Evolutionary conservation across 2,113 vertebrate genomes (phyloP).

Genomic region (Naja naja): DNA sequence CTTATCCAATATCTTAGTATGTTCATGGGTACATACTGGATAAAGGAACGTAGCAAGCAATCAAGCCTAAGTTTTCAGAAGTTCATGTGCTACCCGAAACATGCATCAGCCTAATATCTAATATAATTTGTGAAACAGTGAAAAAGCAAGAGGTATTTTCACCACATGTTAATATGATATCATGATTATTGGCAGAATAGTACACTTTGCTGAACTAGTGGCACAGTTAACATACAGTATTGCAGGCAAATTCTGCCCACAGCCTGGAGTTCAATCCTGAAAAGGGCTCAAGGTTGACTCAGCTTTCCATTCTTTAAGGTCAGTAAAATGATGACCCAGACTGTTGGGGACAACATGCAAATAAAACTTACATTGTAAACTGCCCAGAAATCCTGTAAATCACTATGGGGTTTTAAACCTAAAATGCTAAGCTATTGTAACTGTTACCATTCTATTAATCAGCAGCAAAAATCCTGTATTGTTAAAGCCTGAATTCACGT

Average conservation of each 20-base stretch:
- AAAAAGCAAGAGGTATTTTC: neutral
- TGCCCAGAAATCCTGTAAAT: neutral
- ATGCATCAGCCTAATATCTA: neutral
- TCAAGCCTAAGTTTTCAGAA: neutral
- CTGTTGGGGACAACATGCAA: neutral
- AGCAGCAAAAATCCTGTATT: neutral
- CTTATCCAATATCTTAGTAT: neutral
- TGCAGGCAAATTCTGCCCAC: neutral
- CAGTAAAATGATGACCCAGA: neutral
- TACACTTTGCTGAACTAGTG: neutral
- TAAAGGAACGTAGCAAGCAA: neutral
- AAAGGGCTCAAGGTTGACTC: neutral
- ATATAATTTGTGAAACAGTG: neutral
- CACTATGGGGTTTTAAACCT: neutral
- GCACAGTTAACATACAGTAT: neutral
- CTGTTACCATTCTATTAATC: neutral
- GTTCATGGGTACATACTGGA: neutral
- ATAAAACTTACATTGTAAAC: neutral
- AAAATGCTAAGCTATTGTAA: neutral
- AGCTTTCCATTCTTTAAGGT: neutral
- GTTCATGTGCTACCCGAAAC: neutral
- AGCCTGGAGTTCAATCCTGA: neutral
- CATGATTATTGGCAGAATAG: neutral
- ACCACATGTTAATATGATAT: neutral
- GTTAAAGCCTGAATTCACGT: neutral